phyloP scores from a whole-genome alignment of 2,113 vertebrate species.

The Ctenomys sociabilis region DNA sequence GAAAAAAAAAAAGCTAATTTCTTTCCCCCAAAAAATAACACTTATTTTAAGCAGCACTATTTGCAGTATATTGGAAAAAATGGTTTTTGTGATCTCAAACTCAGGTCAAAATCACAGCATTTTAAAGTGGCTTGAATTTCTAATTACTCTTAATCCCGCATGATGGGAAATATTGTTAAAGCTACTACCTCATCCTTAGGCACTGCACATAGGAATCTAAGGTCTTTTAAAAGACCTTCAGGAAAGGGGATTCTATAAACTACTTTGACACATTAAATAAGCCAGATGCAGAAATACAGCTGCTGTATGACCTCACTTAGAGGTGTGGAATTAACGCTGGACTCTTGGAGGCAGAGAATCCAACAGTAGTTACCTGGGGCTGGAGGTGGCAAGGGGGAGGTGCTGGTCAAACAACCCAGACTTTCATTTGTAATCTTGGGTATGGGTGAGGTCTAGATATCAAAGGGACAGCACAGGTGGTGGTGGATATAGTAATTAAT shows the following conservation, averaged over 20 bases:
- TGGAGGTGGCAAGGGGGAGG: not conserved
- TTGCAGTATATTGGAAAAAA: conserved; percentile 4
- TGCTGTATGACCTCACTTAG: not conserved
- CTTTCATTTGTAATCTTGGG: not conserved
- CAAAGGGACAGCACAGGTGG: too few species aligned
- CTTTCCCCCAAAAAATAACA: not conserved
- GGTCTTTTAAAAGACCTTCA: not conserved
- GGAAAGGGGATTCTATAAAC: not conserved
- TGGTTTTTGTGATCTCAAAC: conserved; percentile 25
- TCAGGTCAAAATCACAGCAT: not conserved
- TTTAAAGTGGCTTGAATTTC: conserved; percentile 32
- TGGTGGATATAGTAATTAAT: not conserved
- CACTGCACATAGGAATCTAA: not conserved
- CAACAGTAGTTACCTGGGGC: not conserved
- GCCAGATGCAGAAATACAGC: not conserved
- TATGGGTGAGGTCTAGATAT: not conserved
- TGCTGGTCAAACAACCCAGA: not conserved
- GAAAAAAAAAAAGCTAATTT: conserved; percentile 46
- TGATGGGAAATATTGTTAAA: not conserved
- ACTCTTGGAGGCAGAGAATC: not conserved
- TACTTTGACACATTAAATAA: not conserved
- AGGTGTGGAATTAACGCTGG: too few species aligned
- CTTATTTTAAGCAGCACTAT: not conserved
- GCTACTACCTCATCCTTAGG: not conserved
- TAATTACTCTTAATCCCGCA: not conserved